A percentile compares a stretch with the other conserved stretches of the same genome.
These are phyloP conservation scores for Tryphoninae sp. DNA, from an alignment of 2,888 invertebrate genomes.

Conservation along the genomic window DNA sequence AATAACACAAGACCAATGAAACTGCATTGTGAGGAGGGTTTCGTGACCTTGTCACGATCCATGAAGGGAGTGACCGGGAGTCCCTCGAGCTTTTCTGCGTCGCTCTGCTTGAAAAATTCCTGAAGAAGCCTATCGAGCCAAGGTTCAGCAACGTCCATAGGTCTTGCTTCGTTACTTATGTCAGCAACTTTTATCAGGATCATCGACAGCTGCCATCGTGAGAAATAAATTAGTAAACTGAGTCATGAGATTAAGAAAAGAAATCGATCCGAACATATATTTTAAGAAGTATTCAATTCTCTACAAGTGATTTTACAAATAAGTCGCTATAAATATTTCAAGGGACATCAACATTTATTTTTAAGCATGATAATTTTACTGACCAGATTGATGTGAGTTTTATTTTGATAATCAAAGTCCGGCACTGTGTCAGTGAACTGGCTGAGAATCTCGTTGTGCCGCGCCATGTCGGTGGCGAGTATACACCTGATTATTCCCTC, in stretches of 20 bases:
- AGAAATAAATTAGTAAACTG: neutral
- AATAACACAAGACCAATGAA: constrained; percentile 91
- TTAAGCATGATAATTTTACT: constrained; percentile 64
- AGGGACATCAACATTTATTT: neutral
- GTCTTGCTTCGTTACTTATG: constrained; percentile 91
- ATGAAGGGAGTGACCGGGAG: constrained; percentile 93
- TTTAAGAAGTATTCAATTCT: neutral
- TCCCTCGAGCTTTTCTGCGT: constrained; percentile 91
- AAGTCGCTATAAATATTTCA: neutral
- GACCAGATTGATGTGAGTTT: constrained; percentile 88
- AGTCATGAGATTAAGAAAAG: neutral
- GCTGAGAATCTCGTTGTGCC: constrained; percentile 89
- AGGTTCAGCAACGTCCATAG: constrained; percentile 92
- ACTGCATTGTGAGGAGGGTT: constrained; percentile 91
- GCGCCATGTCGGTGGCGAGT: constrained; percentile 90
- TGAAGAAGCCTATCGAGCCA: constrained; percentile 90
- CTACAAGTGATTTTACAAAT: neutral
- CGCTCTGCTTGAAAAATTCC: constrained; percentile 90
- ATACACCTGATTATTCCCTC: constrained; percentile 91
- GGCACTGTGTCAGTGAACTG: constrained; percentile 87
- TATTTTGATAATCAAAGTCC: constrained; percentile 87
- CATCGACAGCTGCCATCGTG: constrained; percentile 85
- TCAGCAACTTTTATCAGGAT: constrained; percentile 92
- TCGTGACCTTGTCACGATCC: constrained; percentile 93
- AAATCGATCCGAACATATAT: constrained; percentile 21